Conservation (phyloP, 2,113 vertebrate genomes). For the Numenius arquata region DNA sequence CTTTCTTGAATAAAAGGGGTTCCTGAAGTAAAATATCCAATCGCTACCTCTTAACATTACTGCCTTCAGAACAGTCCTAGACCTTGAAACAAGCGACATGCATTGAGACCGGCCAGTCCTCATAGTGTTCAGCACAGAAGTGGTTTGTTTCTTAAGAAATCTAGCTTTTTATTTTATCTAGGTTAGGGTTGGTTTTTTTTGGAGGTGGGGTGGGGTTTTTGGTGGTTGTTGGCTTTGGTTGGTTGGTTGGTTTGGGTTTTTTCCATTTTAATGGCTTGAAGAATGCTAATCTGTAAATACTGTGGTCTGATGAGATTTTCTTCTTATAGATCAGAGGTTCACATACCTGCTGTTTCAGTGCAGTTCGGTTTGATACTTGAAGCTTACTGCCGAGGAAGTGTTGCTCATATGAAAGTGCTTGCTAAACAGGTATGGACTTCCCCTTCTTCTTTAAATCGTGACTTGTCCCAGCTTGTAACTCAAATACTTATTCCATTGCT, state of each 20-base stretch:
- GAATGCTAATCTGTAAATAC: background rate
- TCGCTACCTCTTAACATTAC: background rate
- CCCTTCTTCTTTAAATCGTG: background rate
- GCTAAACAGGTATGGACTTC: slow-evolving; percentile 86
- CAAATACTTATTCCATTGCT: background rate
- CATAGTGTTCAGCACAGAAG: background rate
- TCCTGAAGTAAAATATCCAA: background rate
- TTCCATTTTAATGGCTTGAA: background rate
- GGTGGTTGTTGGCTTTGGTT: background rate
- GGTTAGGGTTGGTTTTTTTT: background rate
- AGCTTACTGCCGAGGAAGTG: slow-evolving; percentile 92
- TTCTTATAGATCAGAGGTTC: slow-evolving; percentile 88
- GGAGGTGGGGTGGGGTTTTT: background rate
- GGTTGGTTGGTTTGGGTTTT: background rate
- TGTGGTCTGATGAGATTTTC: background rate
- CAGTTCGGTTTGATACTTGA: slow-evolving; percentile 95
- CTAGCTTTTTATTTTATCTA: background rate
- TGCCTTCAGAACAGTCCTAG: background rate
- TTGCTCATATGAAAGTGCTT: slow-evolving; percentile 96
- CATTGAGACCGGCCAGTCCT: background rate
- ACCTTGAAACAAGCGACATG: too few species aligned
- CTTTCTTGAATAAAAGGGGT: background rate
- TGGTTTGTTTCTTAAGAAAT: background rate
- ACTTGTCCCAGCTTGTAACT: background rate
- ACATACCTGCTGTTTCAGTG: slow-evolving; percentile 89